Base-by-base conservation (phyloP, 2,888 invertebrate species). In the Lithophane leautieri region DNA sequence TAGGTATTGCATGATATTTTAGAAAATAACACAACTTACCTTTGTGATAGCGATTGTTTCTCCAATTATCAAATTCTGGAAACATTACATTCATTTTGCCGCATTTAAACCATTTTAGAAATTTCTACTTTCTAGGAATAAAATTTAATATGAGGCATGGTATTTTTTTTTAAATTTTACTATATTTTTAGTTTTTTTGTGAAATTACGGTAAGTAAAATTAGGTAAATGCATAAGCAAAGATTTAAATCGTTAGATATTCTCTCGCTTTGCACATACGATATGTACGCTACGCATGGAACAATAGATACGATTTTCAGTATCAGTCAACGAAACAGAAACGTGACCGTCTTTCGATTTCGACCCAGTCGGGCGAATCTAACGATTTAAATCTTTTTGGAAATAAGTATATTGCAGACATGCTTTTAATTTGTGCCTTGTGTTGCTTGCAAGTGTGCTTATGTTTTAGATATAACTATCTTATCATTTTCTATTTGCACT, bases 381-480 rank as follows among this genome's bases (percentile, higher is more conserved):
- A 58, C n/a, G 58, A 67, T 67, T 58, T 67, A 34, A 58, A 58
- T 67, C 34, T n/a, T 56, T 52, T 67, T 58, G 34, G n/a, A 7
- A 58, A 34, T 50, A 28, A 66, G 50, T 52, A 40, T 56, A 40
- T 28, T n/a, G 70, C 79, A 73, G 76, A 86, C 79, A 89, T 86
- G 89, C 70, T 63, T 74, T 44, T 56, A 67, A 70, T 70, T 77
- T 79, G 63, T 78, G 78, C 58, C 73, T 54, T 78, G 73, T 90
- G 82, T 88, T 72, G 91, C 90, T 91, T 90, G 81, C 86, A 84
- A 81, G 81, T 89, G 89, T 87, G 87, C 89, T 90, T 91, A 76
- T 80, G 76, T 83, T 82, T 76, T 78, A 78, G 68, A 75, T 11
- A 40, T n/a, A 56, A 44, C 52, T 47, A 28, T 66, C 34, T 70